These are phyloP conservation scores for Platycheirus albimanus DNA, from an alignment of 2,888 invertebrate species.

Conservation along the genomic window DNA sequence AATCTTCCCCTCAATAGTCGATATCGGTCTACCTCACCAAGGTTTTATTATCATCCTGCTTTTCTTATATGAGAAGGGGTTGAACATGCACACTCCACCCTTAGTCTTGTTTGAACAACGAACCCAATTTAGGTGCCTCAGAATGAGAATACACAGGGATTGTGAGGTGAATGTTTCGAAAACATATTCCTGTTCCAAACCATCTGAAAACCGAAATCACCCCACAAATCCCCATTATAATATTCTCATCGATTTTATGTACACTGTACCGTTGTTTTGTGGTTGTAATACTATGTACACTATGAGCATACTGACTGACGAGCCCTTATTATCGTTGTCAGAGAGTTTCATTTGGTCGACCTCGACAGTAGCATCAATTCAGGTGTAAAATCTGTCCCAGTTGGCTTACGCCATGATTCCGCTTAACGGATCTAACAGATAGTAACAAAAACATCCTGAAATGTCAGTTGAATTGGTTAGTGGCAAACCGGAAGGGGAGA, in stretches of 20 bases:
- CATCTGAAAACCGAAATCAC: no score
- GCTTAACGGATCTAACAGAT: constrained; percentile 13
- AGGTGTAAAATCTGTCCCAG: constrained; percentile 59
- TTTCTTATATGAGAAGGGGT: neutral
- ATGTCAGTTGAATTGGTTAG: constrained; percentile 22
- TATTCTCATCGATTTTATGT: constrained; percentile 7
- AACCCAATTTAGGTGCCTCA: neutral
- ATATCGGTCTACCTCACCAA: constrained; percentile 12
- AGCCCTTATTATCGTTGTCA: neutral
- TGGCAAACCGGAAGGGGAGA: neutral
- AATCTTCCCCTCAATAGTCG: constrained; percentile 35
- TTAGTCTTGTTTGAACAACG: neutral
- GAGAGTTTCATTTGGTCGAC: constrained; percentile 28
- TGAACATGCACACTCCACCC: neutral
- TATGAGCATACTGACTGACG: neutral
- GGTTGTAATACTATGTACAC: neutral
- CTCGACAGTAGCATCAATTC: constrained; percentile 33
- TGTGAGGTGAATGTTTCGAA: neutral
- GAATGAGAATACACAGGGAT: no score
- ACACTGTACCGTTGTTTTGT: constrained; percentile 3
- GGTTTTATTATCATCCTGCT: neutral
- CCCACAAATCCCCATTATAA: neutral
- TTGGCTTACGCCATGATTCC: constrained; percentile 32
- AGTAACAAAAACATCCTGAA: constrained; percentile 13
- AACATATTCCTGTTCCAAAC: no score